phyloP scores from a whole-genome alignment of 2,113 vertebrate genomes.

The Propithecus coquereli region DNA sequence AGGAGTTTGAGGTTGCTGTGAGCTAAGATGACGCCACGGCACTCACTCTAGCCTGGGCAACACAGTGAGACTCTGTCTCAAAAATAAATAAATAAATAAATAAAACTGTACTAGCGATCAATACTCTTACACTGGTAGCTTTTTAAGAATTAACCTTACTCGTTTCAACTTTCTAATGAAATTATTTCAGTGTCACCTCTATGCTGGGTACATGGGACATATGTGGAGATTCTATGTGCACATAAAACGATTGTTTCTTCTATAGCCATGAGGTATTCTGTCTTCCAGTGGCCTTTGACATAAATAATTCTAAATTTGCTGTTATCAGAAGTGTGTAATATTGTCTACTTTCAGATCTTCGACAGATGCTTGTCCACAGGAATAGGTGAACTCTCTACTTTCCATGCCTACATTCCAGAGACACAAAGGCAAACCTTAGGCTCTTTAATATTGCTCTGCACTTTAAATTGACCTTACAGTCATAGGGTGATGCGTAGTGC shows the following conservation, averaged over 20 bases:
- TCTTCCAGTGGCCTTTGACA: not conserved
- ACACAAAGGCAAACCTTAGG: not conserved
- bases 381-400: not conserved
- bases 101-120: not conserved
- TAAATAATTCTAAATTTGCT: not conserved
- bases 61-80: too few relatives aligned
- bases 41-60: too few relatives aligned
- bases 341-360: not conserved
- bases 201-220: too few relatives aligned
- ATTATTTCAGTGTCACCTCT: not conserved
- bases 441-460: not conserved
- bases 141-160: not conserved
- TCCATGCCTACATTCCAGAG: not conserved
- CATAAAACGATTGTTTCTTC: not conserved
- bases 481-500: not conserved
- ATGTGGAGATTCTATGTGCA: not conserved
- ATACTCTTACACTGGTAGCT: rapidly evolving
- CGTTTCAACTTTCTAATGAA: not conserved
- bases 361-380: not conserved
- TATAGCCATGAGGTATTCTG: not conserved
- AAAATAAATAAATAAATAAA: too few relatives aligned
- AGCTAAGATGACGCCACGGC: too few relatives aligned
- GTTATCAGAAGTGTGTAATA: not conserved
- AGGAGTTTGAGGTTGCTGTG: too few relatives aligned
- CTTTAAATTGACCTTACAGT: not conserved